Percentiles rank a stretch among this genome's conserved stretches.
Conservation (phyloP, 2,797 vertebrate genomes). For the Gallinago nigripennis region DNA sequence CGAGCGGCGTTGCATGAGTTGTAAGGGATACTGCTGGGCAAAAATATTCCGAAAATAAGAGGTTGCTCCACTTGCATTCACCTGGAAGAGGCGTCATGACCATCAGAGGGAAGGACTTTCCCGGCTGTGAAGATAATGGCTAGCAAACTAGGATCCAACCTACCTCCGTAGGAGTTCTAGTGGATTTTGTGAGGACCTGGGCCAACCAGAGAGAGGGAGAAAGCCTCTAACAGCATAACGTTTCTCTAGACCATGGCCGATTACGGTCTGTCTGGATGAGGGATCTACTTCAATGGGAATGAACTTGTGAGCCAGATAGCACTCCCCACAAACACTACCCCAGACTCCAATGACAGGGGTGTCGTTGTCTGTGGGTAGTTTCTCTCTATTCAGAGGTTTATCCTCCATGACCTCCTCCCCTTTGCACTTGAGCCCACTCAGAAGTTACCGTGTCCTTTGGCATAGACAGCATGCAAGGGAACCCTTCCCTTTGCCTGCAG, state of each 20-base stretch:
- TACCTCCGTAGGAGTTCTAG: background rate
- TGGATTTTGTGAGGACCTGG: background rate
- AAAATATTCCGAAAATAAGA: background rate
- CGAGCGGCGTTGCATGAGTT: rapidly evolving
- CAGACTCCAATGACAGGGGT: rapidly evolving
- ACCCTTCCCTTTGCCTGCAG: background rate
- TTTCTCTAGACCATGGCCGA: background rate
- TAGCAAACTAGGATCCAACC: background rate
- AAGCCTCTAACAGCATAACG: background rate
- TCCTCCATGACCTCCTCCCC: background rate
- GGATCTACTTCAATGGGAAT: background rate
- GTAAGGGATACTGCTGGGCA: background rate
- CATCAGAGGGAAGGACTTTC: background rate
- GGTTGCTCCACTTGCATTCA: background rate
- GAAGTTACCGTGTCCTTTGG: background rate
- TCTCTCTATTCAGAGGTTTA: background rate
- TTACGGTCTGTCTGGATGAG: background rate
- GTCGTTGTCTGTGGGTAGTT: background rate
- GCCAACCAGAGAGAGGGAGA: background rate
- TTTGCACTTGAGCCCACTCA: background rate
- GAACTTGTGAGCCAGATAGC: background rate
- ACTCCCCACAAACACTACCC: background rate
- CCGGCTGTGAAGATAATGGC: background rate
- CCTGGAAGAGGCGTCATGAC: background rate
- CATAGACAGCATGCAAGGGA: background rate